A percentile compares a stretch with the other conserved stretches of the same genome.
Evolutionary conservation across 2,113 vertebrate genomes (phyloP).

Genomic region (Talpa occidentalis): DNA sequence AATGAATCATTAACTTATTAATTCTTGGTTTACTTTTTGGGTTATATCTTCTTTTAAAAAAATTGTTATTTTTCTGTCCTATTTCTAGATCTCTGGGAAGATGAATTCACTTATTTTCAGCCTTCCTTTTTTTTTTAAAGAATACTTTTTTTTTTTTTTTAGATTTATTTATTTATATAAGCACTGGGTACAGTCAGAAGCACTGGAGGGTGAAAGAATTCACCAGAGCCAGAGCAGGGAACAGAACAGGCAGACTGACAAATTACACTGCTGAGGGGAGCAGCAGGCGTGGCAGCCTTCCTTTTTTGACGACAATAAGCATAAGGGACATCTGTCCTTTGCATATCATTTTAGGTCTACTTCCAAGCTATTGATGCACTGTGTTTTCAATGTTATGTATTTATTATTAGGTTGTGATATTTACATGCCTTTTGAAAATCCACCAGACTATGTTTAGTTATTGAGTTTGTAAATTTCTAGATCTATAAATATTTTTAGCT

Average conservation of each 20-base stretch:
- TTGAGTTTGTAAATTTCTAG: neutral
- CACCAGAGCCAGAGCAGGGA: no score
- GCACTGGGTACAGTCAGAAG: no score
- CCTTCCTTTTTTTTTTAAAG: no score
- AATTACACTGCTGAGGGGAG: no score
- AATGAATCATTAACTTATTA: neutral
- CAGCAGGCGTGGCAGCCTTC: no score
- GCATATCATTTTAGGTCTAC: neutral
- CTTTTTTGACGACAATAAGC: neutral
- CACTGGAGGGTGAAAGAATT: no score
- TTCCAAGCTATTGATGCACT: neutral
- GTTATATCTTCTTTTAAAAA: neutral
- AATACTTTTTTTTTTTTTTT: no score
- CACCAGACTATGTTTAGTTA: neutral
- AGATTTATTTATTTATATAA: no score
- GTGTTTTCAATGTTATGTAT: neutral
- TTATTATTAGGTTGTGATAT: neutral
- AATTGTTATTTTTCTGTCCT: neutral
- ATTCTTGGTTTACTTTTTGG: neutral
- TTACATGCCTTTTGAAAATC: neutral
- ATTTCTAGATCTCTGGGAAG: neutral
- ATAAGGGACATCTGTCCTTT: neutral
- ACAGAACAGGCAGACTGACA: no score
- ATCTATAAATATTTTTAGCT: constrained; percentile 14
- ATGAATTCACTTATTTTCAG: neutral